Percentiles rank a stretch among this genome's conserved stretches.
phyloP scores from a whole-genome alignment of 2,113 vertebrate genomes.

The Campylomormyrus numenius region DNA sequence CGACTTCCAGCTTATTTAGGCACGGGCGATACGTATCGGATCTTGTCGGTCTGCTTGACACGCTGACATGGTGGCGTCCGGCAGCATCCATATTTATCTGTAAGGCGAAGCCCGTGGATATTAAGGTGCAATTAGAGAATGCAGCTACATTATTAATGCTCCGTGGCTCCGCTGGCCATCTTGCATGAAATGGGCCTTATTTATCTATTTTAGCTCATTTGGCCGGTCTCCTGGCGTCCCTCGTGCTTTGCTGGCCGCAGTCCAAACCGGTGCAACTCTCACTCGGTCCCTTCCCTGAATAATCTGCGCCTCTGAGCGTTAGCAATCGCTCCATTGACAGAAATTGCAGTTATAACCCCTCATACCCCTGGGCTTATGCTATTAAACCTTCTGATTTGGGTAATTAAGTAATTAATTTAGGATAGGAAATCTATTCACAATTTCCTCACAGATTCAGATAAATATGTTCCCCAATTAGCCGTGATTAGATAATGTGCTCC shows the following conservation, averaged over 20 bases:
- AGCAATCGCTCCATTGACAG: slow-evolving; percentile 21
- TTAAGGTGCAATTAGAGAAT: slow-evolving; percentile 38
- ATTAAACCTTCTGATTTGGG: slow-evolving; percentile 60
- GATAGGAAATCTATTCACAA: slow-evolving; percentile 41
- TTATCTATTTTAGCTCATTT: slow-evolving; percentile 27
- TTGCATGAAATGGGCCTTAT: slow-evolving; percentile 43
- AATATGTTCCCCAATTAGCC: slow-evolving; percentile 45
- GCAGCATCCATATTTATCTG: background rate
- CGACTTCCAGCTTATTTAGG: background rate
- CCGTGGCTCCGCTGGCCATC: slow-evolving; percentile 30
- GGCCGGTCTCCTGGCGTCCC: background rate
- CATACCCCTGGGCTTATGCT: slow-evolving; percentile 58
- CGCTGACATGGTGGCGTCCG: background rate
- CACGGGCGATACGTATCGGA: background rate
- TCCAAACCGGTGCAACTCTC: slow-evolving; percentile 56
- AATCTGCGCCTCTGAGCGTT: slow-evolving; percentile 47
- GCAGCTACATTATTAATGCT: slow-evolving; percentile 45
- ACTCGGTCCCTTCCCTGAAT: slow-evolving; percentile 38
- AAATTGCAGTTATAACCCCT: slow-evolving; percentile 37
- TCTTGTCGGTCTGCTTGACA: background rate
- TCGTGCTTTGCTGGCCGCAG: slow-evolving; percentile 23
- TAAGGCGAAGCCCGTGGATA: slow-evolving; percentile 32
- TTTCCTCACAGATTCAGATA: slow-evolving; percentile 22
- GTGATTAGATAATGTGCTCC: slow-evolving; percentile 50
- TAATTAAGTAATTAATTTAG: slow-evolving; percentile 56